Conservation (phyloP, 2,797 vertebrate genomes). For the Lacerta viridis region DNA sequence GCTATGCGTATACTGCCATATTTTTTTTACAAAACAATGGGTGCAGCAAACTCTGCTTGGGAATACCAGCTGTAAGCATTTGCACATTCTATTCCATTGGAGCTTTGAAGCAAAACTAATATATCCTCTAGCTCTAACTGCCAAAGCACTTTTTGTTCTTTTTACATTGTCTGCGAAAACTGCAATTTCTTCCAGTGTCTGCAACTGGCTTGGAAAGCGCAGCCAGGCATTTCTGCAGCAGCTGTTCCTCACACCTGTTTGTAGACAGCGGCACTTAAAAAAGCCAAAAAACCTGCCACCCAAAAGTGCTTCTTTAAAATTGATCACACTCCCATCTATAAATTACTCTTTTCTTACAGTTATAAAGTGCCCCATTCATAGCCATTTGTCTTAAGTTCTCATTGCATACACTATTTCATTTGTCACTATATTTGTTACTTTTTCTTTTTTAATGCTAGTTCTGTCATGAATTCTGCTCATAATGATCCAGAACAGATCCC, state of each 20-base stretch:
- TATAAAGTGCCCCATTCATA: neutral
- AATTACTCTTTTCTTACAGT: conserved; percentile 3
- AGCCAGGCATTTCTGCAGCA: fast-evolving
- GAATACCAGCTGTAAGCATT: neutral
- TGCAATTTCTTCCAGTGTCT: neutral
- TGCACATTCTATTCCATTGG: neutral
- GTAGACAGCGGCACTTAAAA: neutral
- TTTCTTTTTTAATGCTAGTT: too few relatives aligned
- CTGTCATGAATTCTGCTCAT: too few relatives aligned
- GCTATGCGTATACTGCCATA: fast-evolving
- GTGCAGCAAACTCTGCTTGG: neutral
- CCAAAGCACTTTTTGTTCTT: neutral
- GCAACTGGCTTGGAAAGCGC: neutral
- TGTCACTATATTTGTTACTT: neutral
- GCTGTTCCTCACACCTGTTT: neutral
- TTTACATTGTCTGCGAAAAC: neutral
- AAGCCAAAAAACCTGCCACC: neutral
- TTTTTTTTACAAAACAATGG: neutral
- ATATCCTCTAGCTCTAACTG: neutral
- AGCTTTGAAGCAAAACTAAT: neutral
- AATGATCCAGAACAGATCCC: too few relatives aligned
- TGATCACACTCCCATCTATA: neutral
- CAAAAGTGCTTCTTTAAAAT: neutral
- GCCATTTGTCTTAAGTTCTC: neutral
- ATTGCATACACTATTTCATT: neutral